Evolutionary conservation across 2,797 vertebrate species (phyloP).

Genomic region (Schizopygopsis malacanthus): DNA sequence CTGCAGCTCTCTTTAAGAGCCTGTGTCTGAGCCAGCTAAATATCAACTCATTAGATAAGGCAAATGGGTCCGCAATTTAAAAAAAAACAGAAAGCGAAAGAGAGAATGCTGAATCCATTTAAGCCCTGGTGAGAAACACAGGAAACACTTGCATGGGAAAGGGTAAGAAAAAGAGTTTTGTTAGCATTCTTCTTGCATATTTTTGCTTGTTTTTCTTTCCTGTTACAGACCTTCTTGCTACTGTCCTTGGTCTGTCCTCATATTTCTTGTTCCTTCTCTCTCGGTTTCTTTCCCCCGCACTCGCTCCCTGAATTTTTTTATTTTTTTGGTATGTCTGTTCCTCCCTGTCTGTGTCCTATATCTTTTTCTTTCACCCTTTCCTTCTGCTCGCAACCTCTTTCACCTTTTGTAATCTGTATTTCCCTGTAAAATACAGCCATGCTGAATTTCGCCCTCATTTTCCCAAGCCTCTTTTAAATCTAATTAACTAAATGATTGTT

Average conservation of each 20-base stretch:
- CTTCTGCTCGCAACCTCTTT: not conserved
- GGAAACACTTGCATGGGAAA: not conserved
- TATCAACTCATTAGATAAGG: conserved; percentile 59
- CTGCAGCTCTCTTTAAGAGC: conserved; percentile 47
- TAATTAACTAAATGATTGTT: conserved; percentile 62
- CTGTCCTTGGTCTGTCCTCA: conserved; percentile 46
- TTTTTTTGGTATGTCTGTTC: not conserved
- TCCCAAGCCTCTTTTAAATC: conserved; percentile 53
- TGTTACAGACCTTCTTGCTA: not conserved
- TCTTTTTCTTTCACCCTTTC: not conserved
- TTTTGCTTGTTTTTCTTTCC: conserved; percentile 12
- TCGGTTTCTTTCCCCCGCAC: conserved; percentile 1
- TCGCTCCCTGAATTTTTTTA: conserved; percentile 13
- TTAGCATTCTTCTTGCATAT: not conserved
- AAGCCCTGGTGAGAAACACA: conserved; percentile 50
- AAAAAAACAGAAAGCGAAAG: conserved; percentile 2
- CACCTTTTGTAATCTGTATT: conserved; percentile 19
- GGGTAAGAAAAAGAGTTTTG: conserved; percentile 28
- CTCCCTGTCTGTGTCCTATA: conserved; percentile 28
- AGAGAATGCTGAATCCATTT: conserved; percentile 32
- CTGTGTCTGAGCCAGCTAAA: conserved; percentile 52
- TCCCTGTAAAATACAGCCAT: conserved; percentile 34
- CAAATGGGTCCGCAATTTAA: conserved; percentile 53
- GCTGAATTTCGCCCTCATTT: conserved; percentile 3
- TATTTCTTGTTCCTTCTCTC: conserved; percentile 8